phyloP scores from a whole-genome alignment of 2,113 vertebrate genomes.

The Sporophila hypoxantha region DNA sequence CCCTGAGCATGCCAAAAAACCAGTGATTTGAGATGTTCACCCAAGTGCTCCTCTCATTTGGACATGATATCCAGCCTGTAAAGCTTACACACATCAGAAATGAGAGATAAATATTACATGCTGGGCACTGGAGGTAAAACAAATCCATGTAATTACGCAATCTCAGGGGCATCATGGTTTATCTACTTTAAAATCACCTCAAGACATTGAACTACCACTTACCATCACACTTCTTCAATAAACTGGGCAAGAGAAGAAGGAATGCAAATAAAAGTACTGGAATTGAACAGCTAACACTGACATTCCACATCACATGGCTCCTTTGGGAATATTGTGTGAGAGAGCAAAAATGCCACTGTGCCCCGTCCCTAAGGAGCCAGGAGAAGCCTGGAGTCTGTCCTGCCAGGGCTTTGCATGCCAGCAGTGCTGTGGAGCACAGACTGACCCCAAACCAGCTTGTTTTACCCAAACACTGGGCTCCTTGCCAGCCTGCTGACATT shows the following conservation, averaged over 20 bases:
- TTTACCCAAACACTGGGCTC: background rate
- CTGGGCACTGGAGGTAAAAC: background rate
- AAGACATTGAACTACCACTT: conserved; percentile 33
- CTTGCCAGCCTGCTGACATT: fast-evolving
- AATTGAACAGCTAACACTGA: conserved; percentile 6
- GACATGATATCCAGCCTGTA: background rate
- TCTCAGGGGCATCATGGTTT: conserved; percentile 23
- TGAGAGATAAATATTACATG: background rate
- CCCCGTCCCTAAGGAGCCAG: background rate
- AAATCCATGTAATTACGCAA: background rate
- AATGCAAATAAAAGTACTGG: background rate
- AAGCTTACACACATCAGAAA: background rate
- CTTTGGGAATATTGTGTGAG: background rate
- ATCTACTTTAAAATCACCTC: conserved; percentile 36
- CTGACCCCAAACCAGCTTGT: background rate
- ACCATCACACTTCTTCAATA: conserved; percentile 36
- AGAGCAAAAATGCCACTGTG: background rate
- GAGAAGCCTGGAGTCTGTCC: background rate
- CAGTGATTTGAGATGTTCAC: background rate
- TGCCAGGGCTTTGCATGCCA: background rate
- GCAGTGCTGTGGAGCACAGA: background rate
- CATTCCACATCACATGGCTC: background rate
- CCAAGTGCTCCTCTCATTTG: background rate
- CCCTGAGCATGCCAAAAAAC: background rate
- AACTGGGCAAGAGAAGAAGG: conserved; percentile 13